Evolutionary conservation across 2,797 vertebrate genomes (phyloP).

Genomic region (Schizopygopsis pylzovi): DNA sequence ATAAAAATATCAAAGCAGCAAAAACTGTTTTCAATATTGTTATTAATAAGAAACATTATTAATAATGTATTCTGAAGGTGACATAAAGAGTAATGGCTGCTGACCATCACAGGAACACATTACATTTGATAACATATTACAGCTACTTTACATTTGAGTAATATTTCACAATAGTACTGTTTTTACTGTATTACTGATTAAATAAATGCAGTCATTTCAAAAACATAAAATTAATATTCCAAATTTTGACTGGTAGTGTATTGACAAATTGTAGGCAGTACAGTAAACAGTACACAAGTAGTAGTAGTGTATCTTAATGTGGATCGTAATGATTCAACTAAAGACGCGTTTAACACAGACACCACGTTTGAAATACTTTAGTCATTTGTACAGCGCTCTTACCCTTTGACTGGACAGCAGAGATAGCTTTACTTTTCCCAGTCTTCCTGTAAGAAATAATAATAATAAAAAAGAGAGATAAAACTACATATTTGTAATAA

Average conservation of each 20-base stretch:
- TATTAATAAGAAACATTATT: background rate
- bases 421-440: slow-evolving; percentile 69
- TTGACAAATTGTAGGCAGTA: background rate
- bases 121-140: background rate
- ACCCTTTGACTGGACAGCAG: slow-evolving; percentile 87
- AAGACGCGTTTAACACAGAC: background rate
- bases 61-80: background rate
- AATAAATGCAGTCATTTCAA: background rate
- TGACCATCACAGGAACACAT: background rate
- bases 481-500: background rate
- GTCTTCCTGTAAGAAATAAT: slow-evolving; percentile 57
- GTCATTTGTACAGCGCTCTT: slow-evolving; percentile 63
- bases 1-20: background rate
- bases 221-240: background rate
- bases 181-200: background rate
- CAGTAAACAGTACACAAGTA: background rate
- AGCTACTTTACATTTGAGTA: background rate
- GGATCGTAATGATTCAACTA: background rate
- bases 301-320: background rate
- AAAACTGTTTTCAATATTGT: background rate
- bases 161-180: background rate
- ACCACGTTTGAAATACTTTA: background rate
- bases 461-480: slow-evolving; percentile 48
- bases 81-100: background rate
- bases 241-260: background rate